Evolutionary conservation across 2,797 vertebrate species (phyloP), one percentile per base, ranked within the genome.

Genomic region (Parambassis ranga): DNA sequence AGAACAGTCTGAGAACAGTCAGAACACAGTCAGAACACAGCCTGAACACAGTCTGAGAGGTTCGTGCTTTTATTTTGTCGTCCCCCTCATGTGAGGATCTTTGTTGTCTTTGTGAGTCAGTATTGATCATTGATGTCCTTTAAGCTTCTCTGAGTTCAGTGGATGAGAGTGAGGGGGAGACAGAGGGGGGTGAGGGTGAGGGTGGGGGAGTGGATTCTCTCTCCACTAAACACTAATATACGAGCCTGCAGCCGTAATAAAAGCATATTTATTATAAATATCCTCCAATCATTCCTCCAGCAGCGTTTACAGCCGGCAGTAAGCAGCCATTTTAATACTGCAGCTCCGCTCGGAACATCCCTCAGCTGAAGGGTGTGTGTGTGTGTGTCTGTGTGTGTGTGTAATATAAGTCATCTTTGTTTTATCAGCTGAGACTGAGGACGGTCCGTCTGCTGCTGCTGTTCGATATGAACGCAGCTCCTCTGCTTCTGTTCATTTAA

Each of bases 181-280:
- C 4, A 24, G 7, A n/a, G 16, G 16, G 16, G 32, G 31, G 20
- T 10, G 11, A 13, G 28, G 9, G 20, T 1, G 31, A 8, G 9
- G 1, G 3, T 1, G 30, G 11, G 27, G 3, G 44, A 15, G 41
- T 26, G 53, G 48, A 42, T 50, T 35, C 65, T 57, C 60, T 53
- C 56, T 35, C 63, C 59, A 65, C 64, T 60, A 51, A 72, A 55
- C 50, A 69, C 72, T 72, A 76, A 80, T 65, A 72, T 72, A 80
- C 13, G 52, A 71, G 70, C 70, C 61, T 65, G 74, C 73, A 81
- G 74, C 70, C 22, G 22, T 68, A 81, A 81, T 81, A 74, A 81
- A 81, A 77, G 70, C 49, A 47, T 81, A 81, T 74, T 81, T 77
- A 71, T 77, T 71, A 77, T 64, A 71, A 81, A 74, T 74, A 74